These are phyloP conservation scores for Cactoblastis cactorum DNA, from an alignment of 2,888 invertebrate species.

Conservation along the genomic window DNA sequence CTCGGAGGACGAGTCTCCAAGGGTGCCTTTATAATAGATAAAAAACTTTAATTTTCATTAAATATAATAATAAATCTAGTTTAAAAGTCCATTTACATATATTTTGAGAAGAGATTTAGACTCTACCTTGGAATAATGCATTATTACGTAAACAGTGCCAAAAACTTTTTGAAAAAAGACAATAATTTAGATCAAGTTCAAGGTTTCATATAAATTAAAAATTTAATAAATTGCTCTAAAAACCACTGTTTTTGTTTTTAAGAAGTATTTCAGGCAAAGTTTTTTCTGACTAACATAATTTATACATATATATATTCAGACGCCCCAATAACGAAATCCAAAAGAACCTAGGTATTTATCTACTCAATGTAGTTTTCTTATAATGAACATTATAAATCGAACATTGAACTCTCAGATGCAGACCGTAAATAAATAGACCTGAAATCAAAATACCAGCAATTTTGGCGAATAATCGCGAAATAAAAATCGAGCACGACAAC, in stretches of 20 bases:
- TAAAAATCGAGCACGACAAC: slow-evolving; percentile 47
- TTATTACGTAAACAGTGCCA: background rate
- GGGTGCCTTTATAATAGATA: slow-evolving; percentile 54
- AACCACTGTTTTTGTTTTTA: background rate
- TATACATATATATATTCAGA: no score
- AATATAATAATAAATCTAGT: background rate
- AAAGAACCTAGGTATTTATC: background rate
- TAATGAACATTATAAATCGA: background rate
- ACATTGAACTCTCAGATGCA: slow-evolving; percentile 13
- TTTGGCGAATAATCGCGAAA: slow-evolving; percentile 45
- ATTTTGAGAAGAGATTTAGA: no score
- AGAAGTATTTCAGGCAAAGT: background rate
- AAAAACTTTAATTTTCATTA: slow-evolving; percentile 1
- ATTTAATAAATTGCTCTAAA: slow-evolving; percentile 1
- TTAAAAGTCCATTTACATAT: background rate
- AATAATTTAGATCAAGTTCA: slow-evolving; percentile 7
- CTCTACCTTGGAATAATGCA: no score
- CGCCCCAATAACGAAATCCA: no score
- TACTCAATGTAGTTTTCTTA: background rate
- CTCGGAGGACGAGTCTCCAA: slow-evolving; percentile 54
- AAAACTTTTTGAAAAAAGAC: slow-evolving; percentile 8
- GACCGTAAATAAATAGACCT: slow-evolving; percentile 11
- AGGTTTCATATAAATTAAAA: background rate
- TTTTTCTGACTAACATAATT: background rate
- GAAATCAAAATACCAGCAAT: slow-evolving; percentile 26